Evolutionary conservation across 1,140 invertebrate species (phyloP), one percentile per base, ranked within the genome.

Genomic region (Drosophila melanica): DNA sequence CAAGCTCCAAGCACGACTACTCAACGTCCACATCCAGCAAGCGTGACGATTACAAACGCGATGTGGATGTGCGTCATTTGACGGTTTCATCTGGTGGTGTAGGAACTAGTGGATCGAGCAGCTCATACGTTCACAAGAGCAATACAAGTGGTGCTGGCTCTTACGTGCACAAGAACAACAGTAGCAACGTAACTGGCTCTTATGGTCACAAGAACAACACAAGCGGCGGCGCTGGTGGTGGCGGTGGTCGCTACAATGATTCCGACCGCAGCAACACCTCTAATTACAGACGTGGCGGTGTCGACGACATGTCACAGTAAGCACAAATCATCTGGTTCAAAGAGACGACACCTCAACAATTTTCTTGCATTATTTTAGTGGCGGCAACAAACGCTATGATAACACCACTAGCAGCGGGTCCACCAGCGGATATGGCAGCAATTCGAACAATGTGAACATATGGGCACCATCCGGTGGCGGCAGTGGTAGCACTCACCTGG

Each of bases 331-430:
- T 9, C 23, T 5, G 30, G 10, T 4, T 14, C 35, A 2, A 39
- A 16, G 8, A 4, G 41, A 41, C 3, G 7, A 54, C 4, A 39
- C 6, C 41, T 27, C 0, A 33, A 14, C 20, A 42, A 27, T 16
- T 54, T 20, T 16, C 1, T 20, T 27, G 9, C 0, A 33, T 47
- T 8, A 20, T 70, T 68, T 27, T 8, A 79, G 70, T 45, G 66
- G 76, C 33, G 66, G 76, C 33, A 85, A 79, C 53, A 92, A 92
- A 44, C 90, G 91, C 35, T 92, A 92, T 67, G 90, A 92, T 8
- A 91, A 79, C 54, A 72, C 91, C 6, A 73, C 74, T 37, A 71
- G 77, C 23, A 75, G 80, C n/a, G 72, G 75, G 47, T 57, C 79
- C 16, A 65, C 71, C 7, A 75, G 81, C 14, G 75, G 81, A 37